Evolutionary conservation across 1,140 invertebrate genomes (phyloP).

Genomic region (Achroia grisella): DNA sequence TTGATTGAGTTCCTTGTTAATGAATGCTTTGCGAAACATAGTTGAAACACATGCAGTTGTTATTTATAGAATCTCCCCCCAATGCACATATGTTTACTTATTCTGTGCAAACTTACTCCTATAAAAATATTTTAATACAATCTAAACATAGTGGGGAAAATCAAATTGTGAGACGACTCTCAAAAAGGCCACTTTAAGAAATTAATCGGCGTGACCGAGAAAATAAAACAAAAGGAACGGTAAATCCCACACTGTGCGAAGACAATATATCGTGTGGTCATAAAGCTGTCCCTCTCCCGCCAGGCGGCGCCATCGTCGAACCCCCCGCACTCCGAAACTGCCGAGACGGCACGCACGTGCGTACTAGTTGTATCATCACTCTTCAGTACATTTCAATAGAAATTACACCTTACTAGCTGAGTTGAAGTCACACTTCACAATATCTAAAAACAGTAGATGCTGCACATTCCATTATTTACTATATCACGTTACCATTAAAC

Average conservation of each 20-base stretch:
- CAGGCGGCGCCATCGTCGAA: constrained; percentile 46
- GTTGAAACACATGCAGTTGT: constrained; percentile 31
- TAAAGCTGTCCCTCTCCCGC: constrained; percentile 62
- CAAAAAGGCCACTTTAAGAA: constrained; percentile 37
- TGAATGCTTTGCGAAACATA: constrained; percentile 33
- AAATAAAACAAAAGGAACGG: constrained; percentile 54
- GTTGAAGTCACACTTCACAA: constrained; percentile 33
- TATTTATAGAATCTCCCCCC: constrained; percentile 22
- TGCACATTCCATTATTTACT: constrained; percentile 44
- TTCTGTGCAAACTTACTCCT: no score
- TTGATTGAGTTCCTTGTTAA: constrained; percentile 30
- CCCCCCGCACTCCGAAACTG: constrained; percentile 14
- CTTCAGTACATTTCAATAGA: constrained; percentile 28
- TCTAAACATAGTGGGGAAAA: constrained; percentile 18
- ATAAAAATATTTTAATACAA: constrained; percentile 11
- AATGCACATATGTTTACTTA: no score
- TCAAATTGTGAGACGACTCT: constrained; percentile 28
- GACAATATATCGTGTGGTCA: constrained; percentile 57
- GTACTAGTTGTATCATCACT: constrained; percentile 47
- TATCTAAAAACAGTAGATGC: constrained; percentile 13
- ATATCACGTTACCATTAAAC: constrained; percentile 45
- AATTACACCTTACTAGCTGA: constrained; percentile 33
- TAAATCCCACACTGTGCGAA: constrained; percentile 60
- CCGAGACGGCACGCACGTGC: constrained; percentile 59
- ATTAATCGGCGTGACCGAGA: constrained; percentile 47